phyloP scores from a whole-genome alignment of 2,888 invertebrate species.

The Choristoneura rosaceana region DNA sequence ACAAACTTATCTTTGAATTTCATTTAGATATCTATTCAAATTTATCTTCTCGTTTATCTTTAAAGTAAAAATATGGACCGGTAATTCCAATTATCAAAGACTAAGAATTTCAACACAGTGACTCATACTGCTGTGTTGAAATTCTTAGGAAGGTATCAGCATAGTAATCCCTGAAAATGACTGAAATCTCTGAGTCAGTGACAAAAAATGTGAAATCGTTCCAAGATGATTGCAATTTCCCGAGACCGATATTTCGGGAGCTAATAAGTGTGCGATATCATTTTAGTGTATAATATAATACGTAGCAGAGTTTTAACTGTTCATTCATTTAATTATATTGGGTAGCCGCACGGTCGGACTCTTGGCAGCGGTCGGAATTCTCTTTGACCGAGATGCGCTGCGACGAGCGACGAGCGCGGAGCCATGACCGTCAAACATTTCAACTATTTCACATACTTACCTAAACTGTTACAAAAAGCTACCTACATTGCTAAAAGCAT shows the following conservation, averaged over 20 bases:
- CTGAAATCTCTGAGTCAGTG: slow-evolving; percentile 21
- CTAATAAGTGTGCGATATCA: slow-evolving; percentile 17
- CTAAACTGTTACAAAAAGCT: not conserved
- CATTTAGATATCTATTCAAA: not conserved
- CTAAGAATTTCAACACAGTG: not conserved
- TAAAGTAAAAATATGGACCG: not conserved
- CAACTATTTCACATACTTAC: slow-evolving; percentile 13
- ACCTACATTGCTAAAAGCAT: not conserved
- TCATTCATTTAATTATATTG: slow-evolving; percentile 38
- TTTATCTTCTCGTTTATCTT: not conserved
- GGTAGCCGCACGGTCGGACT: slow-evolving; percentile 27
- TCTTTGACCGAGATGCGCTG: slow-evolving; percentile 35
- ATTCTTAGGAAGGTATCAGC: not conserved
- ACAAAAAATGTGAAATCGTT: slow-evolving; percentile 33
- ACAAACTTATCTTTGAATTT: too few species aligned
- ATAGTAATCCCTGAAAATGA: not conserved
- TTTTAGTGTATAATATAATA: slow-evolving; percentile 31
- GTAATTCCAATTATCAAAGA: slow-evolving; percentile 8
- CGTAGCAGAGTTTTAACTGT: slow-evolving; percentile 33
- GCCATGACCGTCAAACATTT: slow-evolving; percentile 33
- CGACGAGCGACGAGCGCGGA: slow-evolving; percentile 31
- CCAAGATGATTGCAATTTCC: slow-evolving; percentile 32
- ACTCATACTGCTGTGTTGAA: not conserved
- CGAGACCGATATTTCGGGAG: slow-evolving; percentile 34
- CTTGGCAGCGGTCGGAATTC: slow-evolving; percentile 36